Evolutionary conservation across 2,797 vertebrate genomes (phyloP).

Genomic region (Rachycentron canadum): DNA sequence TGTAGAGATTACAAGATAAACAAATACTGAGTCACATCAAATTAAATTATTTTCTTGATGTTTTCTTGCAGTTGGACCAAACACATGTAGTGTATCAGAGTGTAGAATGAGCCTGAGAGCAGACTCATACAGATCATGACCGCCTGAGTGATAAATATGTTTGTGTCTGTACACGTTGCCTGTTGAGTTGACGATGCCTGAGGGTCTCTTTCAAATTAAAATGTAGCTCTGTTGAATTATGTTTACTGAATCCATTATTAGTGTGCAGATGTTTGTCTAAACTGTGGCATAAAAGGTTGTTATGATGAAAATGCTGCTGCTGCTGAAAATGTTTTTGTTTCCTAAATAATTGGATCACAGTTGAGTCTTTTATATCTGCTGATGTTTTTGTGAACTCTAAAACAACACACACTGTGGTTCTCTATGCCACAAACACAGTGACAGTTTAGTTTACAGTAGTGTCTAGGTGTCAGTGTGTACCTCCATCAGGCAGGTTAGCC

Average conservation of each 20-base stretch:
- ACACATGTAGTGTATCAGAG: too few relatives aligned
- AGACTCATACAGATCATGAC: too few relatives aligned
- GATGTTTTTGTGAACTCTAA: not conserved
- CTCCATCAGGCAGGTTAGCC: conserved; percentile 98
- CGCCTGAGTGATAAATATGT: too few relatives aligned
- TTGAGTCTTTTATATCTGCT: not conserved
- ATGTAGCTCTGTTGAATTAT: not conserved
- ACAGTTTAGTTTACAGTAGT: too few relatives aligned
- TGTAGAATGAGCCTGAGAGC: too few relatives aligned
- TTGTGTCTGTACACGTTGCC: not conserved
- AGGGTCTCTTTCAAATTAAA: not conserved
- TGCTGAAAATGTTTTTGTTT: not conserved
- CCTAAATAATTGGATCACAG: not conserved
- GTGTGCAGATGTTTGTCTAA: not conserved
- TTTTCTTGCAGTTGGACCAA: not conserved
- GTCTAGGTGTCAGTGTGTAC: conserved; percentile 72
- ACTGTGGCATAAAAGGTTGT: not conserved
- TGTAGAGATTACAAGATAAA: not conserved
- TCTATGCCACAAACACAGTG: not conserved
- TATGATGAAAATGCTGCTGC: too few relatives aligned
- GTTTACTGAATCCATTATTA: not conserved
- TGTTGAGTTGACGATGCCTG: not conserved
- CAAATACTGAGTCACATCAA: not conserved
- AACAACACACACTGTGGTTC: not conserved
- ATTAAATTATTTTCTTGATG: not conserved